A percentile compares a stretch with the other conserved stretches of the same genome.
phyloP scores from a whole-genome alignment of 2,888 invertebrate genomes.

The Drosophila melanosoma region DNA sequence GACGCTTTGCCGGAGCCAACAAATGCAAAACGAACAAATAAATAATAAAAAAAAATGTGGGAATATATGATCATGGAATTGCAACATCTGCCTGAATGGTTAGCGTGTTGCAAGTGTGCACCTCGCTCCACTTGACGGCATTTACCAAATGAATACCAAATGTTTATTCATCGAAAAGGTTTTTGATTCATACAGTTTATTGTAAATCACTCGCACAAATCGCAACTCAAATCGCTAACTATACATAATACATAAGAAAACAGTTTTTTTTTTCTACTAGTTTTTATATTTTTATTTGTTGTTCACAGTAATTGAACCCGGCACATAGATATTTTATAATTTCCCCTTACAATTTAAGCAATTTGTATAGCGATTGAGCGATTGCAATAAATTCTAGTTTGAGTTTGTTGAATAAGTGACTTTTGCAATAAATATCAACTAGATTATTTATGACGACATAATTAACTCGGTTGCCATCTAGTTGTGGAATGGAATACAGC shows the following conservation, averaged over 20 bases:
- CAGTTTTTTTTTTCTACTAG: background rate
- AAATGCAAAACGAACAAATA: constrained; percentile 28
- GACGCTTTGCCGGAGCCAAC: background rate
- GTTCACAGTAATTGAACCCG: background rate
- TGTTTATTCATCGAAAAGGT: background rate
- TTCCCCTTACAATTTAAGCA: background rate
- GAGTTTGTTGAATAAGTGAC: background rate
- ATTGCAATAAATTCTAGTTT: constrained; percentile 7
- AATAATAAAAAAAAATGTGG: constrained; percentile 3
- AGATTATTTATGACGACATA: constrained; percentile 15
- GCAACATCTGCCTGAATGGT: constrained; percentile 23
- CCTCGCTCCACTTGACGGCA: background rate
- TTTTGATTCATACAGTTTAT: background rate
- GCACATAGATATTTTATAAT: background rate
- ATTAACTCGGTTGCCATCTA: background rate
- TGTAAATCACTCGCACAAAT: background rate
- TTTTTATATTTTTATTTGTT: background rate
- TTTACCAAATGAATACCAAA: constrained; percentile 4
- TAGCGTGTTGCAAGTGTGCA: constrained; percentile 2
- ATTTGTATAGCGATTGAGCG: constrained; percentile 1
- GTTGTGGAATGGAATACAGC: constrained; percentile 7
- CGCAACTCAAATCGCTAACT: background rate
- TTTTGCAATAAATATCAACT: constrained; percentile 9
- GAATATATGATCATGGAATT: constrained; percentile 5
- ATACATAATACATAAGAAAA: background rate